Percentiles rank a stretch among this genome's conserved stretches.
phyloP scores from a whole-genome alignment of 2,113 vertebrate species.

The Pterophyllum scalare region DNA sequence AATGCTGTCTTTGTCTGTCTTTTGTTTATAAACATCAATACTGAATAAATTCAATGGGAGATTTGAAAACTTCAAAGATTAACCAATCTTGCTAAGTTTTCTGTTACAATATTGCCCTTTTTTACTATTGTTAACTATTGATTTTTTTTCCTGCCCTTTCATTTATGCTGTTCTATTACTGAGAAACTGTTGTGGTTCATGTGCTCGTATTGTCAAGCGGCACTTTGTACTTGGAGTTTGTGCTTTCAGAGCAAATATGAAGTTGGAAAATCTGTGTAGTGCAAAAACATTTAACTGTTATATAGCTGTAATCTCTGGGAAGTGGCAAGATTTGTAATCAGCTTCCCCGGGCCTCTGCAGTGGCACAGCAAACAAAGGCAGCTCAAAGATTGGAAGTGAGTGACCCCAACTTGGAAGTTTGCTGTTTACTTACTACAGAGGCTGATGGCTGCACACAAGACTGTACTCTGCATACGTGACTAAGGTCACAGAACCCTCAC shows the following conservation, averaged over 20 bases:
- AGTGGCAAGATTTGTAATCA: slow-evolving; percentile 63
- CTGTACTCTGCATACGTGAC: slow-evolving; percentile 69
- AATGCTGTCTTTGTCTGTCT: neutral
- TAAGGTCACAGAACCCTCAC: slow-evolving; percentile 55
- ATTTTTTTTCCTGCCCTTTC: neutral
- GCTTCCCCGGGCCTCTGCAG: slow-evolving; percentile 47
- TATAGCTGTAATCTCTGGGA: slow-evolving; percentile 55
- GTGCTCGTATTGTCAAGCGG: neutral
- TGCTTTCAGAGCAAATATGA: neutral
- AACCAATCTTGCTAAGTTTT: neutral
- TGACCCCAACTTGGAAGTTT: slow-evolving; percentile 60
- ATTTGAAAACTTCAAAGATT: neutral
- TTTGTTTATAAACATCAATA: neutral
- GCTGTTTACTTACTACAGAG: slow-evolving; percentile 68
- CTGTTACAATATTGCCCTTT: neutral
- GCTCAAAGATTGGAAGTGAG: slow-evolving; percentile 59
- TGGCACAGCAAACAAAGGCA: slow-evolving; percentile 69
- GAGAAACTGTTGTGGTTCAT: neutral
- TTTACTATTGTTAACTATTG: neutral
- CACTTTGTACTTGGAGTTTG: neutral
- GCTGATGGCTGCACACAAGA: slow-evolving; percentile 24
- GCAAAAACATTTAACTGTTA: slow-evolving; percentile 32
- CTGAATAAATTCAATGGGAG: no score
- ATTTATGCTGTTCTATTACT: slow-evolving; percentile 9
- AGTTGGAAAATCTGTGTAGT: slow-evolving; percentile 4